Evolutionary conservation across 2,113 vertebrate genomes (phyloP).

Genomic region (Perca schrenkii): DNA sequence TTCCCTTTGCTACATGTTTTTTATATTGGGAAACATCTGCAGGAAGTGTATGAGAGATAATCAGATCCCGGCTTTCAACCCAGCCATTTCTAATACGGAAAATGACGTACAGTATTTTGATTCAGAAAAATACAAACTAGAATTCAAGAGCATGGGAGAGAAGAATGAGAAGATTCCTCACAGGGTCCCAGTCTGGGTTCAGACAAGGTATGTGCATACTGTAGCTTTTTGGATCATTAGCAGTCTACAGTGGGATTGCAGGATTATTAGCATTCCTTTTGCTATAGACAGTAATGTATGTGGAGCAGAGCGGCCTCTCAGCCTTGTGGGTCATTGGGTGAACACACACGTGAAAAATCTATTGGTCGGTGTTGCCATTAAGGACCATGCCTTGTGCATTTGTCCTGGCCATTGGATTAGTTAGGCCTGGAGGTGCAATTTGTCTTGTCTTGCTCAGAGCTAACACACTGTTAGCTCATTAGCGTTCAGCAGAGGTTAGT

Average conservation of each 20-base stretch:
- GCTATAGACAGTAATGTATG: slow-evolving; percentile 62
- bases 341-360: slow-evolving; percentile 52
- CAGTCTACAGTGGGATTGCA: slow-evolving; percentile 20
- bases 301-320: not conserved
- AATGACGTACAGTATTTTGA: not conserved
- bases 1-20: not conserved
- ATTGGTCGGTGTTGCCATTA: slow-evolving; percentile 18
- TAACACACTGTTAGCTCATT: slow-evolving; percentile 38
- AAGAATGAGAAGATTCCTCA: not conserved
- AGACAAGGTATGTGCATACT: not conserved
- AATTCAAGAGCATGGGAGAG: not conserved
- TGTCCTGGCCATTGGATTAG: slow-evolving; percentile 34
- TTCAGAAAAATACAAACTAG: not conserved
- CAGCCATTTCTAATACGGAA: not conserved
- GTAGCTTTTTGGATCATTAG: slow-evolving; percentile 45
- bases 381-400: slow-evolving; percentile 30
- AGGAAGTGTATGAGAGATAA: not conserved
- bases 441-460: slow-evolving; percentile 31
- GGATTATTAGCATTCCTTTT: no score
- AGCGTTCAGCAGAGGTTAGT: slow-evolving; percentile 44
- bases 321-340: slow-evolving; percentile 20
- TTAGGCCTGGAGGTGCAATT: slow-evolving; percentile 25
- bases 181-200: not conserved
- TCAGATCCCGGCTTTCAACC: not conserved
- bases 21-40: slow-evolving; percentile 16